Conservation (phyloP, 2,797 vertebrate genomes). For the Pygocentrus nattereri region DNA sequence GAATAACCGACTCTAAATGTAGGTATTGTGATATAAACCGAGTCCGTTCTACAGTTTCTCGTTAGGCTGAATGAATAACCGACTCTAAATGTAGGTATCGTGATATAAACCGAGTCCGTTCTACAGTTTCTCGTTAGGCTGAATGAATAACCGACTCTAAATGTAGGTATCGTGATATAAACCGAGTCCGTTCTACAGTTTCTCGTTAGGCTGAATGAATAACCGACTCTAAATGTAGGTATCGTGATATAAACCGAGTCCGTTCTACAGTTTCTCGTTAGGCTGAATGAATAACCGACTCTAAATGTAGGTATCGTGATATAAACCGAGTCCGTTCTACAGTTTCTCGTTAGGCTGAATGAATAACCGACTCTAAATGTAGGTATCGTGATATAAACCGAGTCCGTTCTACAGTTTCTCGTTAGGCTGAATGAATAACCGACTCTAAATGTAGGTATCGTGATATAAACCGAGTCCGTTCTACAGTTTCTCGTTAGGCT, state of each 20-base stretch:
- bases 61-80: neutral
- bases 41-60: neutral
- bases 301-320: neutral
- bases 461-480: too few species aligned
- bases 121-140: neutral
- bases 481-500: neutral
- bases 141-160: neutral
- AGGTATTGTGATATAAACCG: neutral
- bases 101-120: too few species aligned
- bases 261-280: neutral
- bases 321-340: too few species aligned
- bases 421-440: neutral
- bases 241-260: neutral
- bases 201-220: neutral
- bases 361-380: neutral
- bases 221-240: neutral
- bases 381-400: neutral
- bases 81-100: too few species aligned
- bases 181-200: neutral
- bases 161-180: neutral
- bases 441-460: neutral
- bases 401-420: neutral
- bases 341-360: neutral
- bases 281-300: neutral
- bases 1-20: neutral